Conservation (phyloP, 2,888 invertebrate species). For the Anoplius nigerrimus region DNA sequence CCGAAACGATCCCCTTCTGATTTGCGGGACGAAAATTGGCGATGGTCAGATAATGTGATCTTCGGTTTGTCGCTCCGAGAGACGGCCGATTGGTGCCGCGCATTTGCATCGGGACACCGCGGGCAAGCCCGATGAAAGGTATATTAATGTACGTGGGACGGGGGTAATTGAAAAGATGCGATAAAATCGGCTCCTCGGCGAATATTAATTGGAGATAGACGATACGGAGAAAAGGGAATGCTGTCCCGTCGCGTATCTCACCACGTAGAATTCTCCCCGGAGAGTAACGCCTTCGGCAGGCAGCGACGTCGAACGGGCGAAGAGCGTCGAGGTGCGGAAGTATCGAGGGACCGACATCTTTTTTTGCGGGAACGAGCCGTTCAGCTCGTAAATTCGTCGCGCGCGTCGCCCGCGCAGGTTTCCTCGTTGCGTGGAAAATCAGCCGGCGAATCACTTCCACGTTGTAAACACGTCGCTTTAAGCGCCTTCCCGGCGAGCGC, state of each 20-base stretch:
- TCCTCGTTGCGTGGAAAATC: constrained; percentile 45
- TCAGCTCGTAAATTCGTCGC: constrained; percentile 43
- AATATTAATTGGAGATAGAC: too few relatives aligned
- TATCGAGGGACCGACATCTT: neutral
- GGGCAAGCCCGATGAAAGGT: too few relatives aligned
- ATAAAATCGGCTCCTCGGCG: too few relatives aligned
- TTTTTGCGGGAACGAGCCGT: neutral
- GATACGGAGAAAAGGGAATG: too few relatives aligned
- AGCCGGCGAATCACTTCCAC: constrained; percentile 44
- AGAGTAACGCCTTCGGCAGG: too few relatives aligned
- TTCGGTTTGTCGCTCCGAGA: neutral
- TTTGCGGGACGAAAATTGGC: constrained; percentile 4
- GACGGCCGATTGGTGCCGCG: too few relatives aligned
- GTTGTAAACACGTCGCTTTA: constrained; percentile 49
- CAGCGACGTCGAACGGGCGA: constrained; percentile 4
- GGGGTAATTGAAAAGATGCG: too few relatives aligned
- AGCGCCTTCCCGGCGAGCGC: constrained; percentile 41
- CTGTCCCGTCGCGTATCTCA: too few relatives aligned
- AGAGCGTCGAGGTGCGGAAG: neutral
- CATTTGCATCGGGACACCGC: too few relatives aligned
- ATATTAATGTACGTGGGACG: too few relatives aligned
- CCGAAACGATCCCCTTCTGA: neutral
- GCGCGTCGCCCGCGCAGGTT: constrained; percentile 39
- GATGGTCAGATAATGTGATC: too few relatives aligned
- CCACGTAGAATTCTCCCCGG: too few relatives aligned